Percentiles rank a stretch among this genome's conserved stretches.
These are phyloP conservation scores for Hypomecis punctinalis DNA, from an alignment of 2,888 invertebrate genomes.

Conservation along the genomic window DNA sequence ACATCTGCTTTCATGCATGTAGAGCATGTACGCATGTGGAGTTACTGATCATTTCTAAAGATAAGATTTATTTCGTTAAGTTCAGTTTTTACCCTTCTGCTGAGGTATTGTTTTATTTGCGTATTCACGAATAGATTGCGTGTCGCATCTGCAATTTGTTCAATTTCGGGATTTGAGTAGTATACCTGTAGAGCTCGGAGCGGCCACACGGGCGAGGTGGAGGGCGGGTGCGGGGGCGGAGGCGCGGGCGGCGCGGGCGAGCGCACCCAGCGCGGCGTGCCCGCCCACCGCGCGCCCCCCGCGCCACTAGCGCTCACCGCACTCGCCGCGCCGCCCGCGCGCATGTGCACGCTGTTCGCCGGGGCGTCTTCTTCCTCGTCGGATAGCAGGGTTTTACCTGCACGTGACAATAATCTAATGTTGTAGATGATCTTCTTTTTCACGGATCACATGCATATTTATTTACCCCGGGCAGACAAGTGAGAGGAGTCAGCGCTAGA, in stretches of 20 bases:
- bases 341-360: conserved; percentile 75
- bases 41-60: too few relatives aligned
- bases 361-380: conserved; percentile 57
- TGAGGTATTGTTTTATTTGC: too few relatives aligned
- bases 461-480: too few relatives aligned
- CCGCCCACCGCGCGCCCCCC: conserved; percentile 61
- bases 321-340: conserved; percentile 37
- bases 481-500: too few relatives aligned
- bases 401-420: not conserved
- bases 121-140: too few relatives aligned
- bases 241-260: conserved; percentile 68
- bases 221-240: conserved; percentile 56
- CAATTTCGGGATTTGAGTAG: not conserved
- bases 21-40: too few relatives aligned
- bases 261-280: conserved; percentile 84
- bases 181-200: conserved; percentile 66
- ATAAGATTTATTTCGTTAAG: too few relatives aligned
- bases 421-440: too few relatives aligned
- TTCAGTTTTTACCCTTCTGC: too few relatives aligned
- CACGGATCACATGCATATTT: too few relatives aligned
- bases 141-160: too few relatives aligned
- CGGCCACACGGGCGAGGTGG: conserved; percentile 79
- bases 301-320: conserved; percentile 36
- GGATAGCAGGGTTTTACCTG: conserved; percentile 52
- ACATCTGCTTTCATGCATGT: too few relatives aligned